These are phyloP conservation scores for Melitaea athalia DNA, from an alignment of 2,888 invertebrate species.

Conservation along the genomic window DNA sequence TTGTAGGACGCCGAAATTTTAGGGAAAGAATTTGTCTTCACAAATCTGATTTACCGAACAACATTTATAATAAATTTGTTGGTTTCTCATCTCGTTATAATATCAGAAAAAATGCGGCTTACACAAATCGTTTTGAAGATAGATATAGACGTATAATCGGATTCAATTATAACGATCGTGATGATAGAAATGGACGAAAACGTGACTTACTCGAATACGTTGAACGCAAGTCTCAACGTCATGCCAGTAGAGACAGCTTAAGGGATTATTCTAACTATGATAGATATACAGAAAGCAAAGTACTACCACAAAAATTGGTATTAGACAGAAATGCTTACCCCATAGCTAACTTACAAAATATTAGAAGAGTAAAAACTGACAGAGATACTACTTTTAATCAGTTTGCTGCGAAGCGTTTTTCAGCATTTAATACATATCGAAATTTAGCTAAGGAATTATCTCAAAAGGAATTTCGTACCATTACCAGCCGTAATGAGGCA, in stretches of 20 bases:
- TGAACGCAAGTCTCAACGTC: background rate
- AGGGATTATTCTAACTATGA: background rate
- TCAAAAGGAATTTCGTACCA: background rate
- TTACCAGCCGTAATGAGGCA: background rate
- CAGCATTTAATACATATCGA: background rate
- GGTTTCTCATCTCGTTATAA: background rate
- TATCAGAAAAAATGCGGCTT: background rate
- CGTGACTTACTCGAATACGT: background rate
- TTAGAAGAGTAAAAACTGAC: conserved; percentile 1
- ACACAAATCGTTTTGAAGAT: background rate
- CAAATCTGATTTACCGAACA: background rate
- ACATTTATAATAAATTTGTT: background rate
- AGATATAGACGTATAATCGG: conserved; percentile 4
- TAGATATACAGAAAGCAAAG: background rate
- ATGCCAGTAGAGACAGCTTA: background rate
- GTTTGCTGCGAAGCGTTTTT: background rate
- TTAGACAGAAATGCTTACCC: background rate
- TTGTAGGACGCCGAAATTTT: background rate
- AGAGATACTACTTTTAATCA: background rate
- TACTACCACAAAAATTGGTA: background rate
- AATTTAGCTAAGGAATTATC: background rate
- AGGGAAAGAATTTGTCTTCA: background rate
- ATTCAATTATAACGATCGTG: background rate
- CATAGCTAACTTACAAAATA: background rate
- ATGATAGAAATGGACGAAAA: background rate